Evolutionary conservation across 2,888 invertebrate genomes (phyloP).

Genomic region (Rhingia rostrata): DNA sequence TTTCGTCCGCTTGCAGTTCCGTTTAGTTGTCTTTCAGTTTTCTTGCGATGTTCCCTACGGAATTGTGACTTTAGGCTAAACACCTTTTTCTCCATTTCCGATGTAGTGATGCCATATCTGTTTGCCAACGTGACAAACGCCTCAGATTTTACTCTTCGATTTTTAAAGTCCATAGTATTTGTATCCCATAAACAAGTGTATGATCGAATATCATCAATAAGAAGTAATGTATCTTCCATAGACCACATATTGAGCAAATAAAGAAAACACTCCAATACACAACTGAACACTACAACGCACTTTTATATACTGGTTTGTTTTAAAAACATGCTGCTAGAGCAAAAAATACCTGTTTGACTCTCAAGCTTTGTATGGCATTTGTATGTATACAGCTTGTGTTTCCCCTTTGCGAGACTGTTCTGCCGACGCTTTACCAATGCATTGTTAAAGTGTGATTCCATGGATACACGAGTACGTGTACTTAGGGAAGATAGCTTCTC

Average conservation of each 20-base stretch:
- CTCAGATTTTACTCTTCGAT: constrained; percentile 1
- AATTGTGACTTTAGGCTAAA: constrained; percentile 39
- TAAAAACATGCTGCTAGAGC: too few relatives aligned
- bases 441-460: too few relatives aligned
- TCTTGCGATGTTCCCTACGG: constrained; percentile 28
- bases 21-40: not conserved
- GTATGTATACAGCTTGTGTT: too few relatives aligned
- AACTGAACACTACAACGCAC: not conserved
- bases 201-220: constrained; percentile 27
- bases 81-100: constrained; percentile 34
- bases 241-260: constrained; percentile 21
- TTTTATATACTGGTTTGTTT: not conserved
- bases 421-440: too few relatives aligned
- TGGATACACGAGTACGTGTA: too few relatives aligned
- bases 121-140: not conserved
- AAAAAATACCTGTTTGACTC: too few relatives aligned
- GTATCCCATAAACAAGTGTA: constrained; percentile 38
- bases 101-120: constrained; percentile 4
- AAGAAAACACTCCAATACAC: constrained; percentile 11
- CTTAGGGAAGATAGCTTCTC: too few relatives aligned
- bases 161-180: not conserved
- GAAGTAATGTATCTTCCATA: constrained; percentile 20
- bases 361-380: too few relatives aligned
- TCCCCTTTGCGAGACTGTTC: too few relatives aligned
- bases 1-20: not conserved